A percentile compares a stretch with the other conserved stretches of the same genome.
These are phyloP conservation scores for Eubasilissa splendida DNA, from an alignment of 2,888 invertebrate genomes.

Conservation along the genomic window DNA sequence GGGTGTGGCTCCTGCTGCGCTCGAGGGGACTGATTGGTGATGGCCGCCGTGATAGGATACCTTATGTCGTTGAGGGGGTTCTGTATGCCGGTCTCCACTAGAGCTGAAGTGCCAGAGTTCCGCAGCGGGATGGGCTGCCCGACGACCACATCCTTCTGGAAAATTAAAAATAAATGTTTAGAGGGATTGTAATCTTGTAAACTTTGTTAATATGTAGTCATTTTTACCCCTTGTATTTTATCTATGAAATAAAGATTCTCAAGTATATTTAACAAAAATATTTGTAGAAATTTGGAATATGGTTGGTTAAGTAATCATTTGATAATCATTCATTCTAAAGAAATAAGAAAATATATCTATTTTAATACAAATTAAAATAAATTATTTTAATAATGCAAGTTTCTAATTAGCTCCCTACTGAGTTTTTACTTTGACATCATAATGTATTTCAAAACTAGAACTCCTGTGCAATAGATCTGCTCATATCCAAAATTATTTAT, in stretches of 20 bases:
- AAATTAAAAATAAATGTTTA: constrained; percentile 4
- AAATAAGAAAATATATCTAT: too few species aligned
- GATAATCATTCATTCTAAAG: too few species aligned
- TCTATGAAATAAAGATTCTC: neutral
- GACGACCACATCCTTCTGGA: constrained; percentile 39
- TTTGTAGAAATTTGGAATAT: too few species aligned
- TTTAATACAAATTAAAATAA: too few species aligned
- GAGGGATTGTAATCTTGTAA: neutral
- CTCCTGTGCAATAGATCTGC: too few species aligned
- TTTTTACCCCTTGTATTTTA: neutral
- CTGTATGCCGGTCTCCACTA: constrained; percentile 53
- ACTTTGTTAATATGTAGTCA: neutral
- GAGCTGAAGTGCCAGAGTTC: constrained; percentile 12
- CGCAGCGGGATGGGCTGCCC: constrained; percentile 31
- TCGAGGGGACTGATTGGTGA: constrained; percentile 23
- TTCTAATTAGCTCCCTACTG: too few species aligned
- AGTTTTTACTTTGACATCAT: too few species aligned
- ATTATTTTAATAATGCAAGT: too few species aligned
- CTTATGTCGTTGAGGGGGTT: constrained; percentile 55
- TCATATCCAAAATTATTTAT: neutral
- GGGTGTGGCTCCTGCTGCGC: neutral
- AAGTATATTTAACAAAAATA: too few species aligned
- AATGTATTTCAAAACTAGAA: too few species aligned
- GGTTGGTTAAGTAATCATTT: too few species aligned
- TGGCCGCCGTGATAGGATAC: constrained; percentile 51